Evolutionary conservation across 2,113 vertebrate species (phyloP).

Genomic region (Microcebus tavaratra): DNA sequence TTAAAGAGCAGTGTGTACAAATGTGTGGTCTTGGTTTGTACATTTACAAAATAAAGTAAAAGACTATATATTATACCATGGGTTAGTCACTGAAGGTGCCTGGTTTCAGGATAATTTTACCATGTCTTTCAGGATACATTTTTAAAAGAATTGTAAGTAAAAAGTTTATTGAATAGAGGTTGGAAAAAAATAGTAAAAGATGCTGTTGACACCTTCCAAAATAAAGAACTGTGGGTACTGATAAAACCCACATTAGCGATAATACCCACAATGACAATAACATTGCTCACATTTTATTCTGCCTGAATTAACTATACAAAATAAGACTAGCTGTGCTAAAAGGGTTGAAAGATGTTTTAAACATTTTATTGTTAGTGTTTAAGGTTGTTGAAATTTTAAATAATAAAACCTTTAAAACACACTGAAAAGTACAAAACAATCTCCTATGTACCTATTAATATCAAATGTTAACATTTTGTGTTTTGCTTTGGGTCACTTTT

Average conservation of each 20-base stretch:
- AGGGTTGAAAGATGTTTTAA: background rate
- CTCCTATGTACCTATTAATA: background rate
- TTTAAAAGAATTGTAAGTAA: background rate
- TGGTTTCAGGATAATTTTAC: background rate
- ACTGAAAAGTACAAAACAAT: background rate
- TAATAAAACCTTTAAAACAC: background rate
- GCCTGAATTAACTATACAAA: background rate
- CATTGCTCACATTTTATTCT: background rate
- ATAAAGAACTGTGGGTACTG: background rate
- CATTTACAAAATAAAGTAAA: background rate
- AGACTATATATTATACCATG: background rate
- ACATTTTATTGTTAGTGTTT: background rate
- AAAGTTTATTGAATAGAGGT: background rate
- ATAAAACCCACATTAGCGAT: background rate
- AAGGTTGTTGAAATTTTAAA: slow-evolving; percentile 12
- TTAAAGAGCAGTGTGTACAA: background rate
- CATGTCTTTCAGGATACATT: background rate
- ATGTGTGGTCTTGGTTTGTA: background rate
- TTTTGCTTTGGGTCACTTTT: slow-evolving; percentile 3
- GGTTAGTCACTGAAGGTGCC: background rate
- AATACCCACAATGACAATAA: background rate
- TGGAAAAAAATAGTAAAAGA: background rate
- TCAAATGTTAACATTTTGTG: background rate
- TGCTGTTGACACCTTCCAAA: background rate
- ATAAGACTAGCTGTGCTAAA: background rate